These are phyloP conservation scores for Norana najaformis DNA, from an alignment of 2,888 invertebrate species.

Conservation along the genomic window DNA sequence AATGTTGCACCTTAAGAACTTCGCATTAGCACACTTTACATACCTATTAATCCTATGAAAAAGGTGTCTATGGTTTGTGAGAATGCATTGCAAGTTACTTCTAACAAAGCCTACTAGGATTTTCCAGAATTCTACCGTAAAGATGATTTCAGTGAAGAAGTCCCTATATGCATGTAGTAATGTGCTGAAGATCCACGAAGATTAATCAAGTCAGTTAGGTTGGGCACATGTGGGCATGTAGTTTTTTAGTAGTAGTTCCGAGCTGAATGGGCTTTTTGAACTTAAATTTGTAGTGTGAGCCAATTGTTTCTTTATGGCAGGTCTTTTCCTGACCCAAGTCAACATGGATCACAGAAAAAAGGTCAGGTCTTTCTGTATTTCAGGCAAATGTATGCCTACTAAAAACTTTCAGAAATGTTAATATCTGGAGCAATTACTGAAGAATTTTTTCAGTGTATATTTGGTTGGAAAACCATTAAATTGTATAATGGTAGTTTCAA, in stretches of 20 bases:
- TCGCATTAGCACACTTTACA: too few relatives aligned
- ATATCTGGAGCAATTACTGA: neutral
- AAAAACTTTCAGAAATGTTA: too few relatives aligned
- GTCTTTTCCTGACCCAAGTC: neutral
- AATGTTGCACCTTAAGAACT: too few relatives aligned
- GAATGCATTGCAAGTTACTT: too few relatives aligned
- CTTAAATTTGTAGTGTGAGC: neutral
- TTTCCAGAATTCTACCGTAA: too few relatives aligned
- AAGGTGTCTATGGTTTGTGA: neutral
- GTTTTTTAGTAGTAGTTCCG: too few relatives aligned
- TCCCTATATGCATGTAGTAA: neutral
- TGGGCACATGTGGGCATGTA: neutral
- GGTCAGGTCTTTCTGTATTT: neutral
- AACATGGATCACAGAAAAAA: constrained; percentile 3
- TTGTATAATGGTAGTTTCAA: too few relatives aligned
- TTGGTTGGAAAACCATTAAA: neutral
- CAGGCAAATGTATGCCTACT: neutral
- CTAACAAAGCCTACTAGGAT: too few relatives aligned
- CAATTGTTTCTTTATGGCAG: neutral
- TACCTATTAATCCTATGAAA: neutral
- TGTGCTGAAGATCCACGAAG: neutral
- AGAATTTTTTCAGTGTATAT: neutral
- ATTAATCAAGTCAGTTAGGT: neutral
- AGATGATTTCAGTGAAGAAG: neutral
- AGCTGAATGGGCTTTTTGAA: too few relatives aligned